Conservation (phyloP, 2,113 vertebrate species). For the Sclerurus mexicanus region DNA sequence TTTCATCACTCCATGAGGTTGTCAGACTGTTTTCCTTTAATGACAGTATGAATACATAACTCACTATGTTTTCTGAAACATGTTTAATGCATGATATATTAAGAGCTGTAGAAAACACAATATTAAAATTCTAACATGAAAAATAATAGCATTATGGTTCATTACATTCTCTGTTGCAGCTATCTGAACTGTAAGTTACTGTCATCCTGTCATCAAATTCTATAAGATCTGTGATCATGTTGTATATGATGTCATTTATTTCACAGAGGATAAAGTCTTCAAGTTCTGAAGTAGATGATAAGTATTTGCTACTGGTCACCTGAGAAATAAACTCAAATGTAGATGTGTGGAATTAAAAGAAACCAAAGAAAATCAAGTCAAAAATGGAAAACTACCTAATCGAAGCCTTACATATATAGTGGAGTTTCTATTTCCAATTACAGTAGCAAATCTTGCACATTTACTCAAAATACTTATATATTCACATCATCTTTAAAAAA, state of each 20-base stretch:
- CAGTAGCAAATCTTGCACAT: background rate
- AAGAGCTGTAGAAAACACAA: conserved; percentile 65
- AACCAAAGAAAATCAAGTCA: background rate
- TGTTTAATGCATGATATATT: conserved; percentile 73
- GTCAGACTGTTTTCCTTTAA: conserved; percentile 49
- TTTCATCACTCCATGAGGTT: conserved; percentile 31
- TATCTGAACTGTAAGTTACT: conserved; percentile 68
- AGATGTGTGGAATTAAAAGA: background rate
- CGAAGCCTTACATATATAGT: background rate
- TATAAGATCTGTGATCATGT: conserved; percentile 51
- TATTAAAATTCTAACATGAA: conserved; percentile 72
- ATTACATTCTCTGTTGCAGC: conserved; percentile 63
- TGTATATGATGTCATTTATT: conserved; percentile 64
- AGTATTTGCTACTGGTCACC: conserved; percentile 18
- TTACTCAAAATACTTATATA: background rate
- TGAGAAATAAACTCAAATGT: background rate
- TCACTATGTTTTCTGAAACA: conserved; percentile 39
- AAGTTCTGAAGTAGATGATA: background rate
- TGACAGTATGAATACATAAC: conserved; percentile 47
- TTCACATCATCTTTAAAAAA: background rate
- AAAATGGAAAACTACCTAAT: background rate
- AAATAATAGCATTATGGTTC: conserved; percentile 74
- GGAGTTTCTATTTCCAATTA: background rate
- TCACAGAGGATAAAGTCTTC: conserved; percentile 20
- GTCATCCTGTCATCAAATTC: conserved; percentile 57